Base-by-base conservation (phyloP, 2,113 vertebrate species). In the Alces alces region DNA sequence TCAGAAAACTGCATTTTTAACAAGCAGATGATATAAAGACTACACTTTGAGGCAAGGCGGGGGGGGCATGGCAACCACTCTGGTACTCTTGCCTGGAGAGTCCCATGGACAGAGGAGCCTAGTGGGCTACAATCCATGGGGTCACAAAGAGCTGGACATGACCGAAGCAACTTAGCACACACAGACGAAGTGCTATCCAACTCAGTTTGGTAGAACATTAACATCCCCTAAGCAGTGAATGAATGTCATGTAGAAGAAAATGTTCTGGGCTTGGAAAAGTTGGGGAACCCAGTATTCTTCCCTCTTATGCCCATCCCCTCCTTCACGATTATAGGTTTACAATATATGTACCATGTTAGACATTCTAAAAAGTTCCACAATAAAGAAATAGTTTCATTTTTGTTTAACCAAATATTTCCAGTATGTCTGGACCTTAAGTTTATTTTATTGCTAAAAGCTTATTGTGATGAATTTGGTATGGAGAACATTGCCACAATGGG, bases 1-100 rank as follows among this genome's bases (percentile, higher is more conserved):
- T 90, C 86, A 92, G 93, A 97, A 92, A 96, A 86, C 36, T 70
- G 60, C 50, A 50, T 96, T 97, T 97, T 96, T 96, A 91, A 54
- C 47, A 54, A 79, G 82, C 47, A 39, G 55, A 43, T 92, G 39
- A 94, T 50, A 45, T 28, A 50, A 89, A 86, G 55, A 54, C 73
- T 70, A 89, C 52, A 82, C 43, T 97, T 88, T 70, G 66, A 43
- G 70, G 39, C 70, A 76, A 76, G 39, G 12, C 36, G 43, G 36
- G 12, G 70, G 43, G 36, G 36, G 6, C 70, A 43, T 76, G 70
- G 36, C 36, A 76, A 7, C 70, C 39, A 76, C 70, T 43, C 70
- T 23, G 14, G 39, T 43, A 76, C 39, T 76, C 39, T 76, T 27
- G 23, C 70, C 36, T 43, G 39, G 36, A 76, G 70, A 76, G 43